Evolutionary conservation across 2,113 vertebrate species (phyloP).

Genomic region (Dasypus novemcinctus): DNA sequence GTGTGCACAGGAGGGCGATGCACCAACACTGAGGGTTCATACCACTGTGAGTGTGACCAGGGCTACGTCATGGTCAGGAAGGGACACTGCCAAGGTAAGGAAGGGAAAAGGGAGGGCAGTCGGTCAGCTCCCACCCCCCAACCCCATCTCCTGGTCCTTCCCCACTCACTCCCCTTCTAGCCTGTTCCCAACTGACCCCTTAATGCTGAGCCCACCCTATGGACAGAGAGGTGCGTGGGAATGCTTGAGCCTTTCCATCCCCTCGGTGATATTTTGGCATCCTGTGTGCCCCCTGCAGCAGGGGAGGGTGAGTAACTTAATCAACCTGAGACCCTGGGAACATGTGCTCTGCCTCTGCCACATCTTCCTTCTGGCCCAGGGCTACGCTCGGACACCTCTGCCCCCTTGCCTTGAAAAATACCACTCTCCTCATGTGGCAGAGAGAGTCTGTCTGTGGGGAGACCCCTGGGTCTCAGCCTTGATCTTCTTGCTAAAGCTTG

Average conservation of each 20-base stretch:
- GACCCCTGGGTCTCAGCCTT: neutral
- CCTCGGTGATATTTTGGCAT: neutral
- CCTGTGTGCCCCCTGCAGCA: neutral
- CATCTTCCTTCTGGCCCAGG: neutral
- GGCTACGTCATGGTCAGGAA: slow-evolving; percentile 88
- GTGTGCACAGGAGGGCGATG: slow-evolving; percentile 89
- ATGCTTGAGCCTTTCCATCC: neutral
- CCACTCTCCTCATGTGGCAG: neutral
- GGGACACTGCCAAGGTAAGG: slow-evolving; percentile 92
- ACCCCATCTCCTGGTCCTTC: neutral
- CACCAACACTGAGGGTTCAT: slow-evolving; percentile 92
- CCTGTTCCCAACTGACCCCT: neutral
- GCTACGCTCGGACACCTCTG: neutral
- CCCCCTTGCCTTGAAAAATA: neutral
- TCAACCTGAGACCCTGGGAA: neutral
- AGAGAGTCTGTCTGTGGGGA: neutral
- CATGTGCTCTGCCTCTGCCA: too few species aligned
- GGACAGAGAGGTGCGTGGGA: neutral
- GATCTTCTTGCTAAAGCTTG: neutral
- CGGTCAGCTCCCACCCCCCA: fast-evolving
- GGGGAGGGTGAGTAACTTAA: neutral
- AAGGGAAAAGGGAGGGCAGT: neutral
- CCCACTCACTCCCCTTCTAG: neutral
- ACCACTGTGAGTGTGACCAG: slow-evolving; percentile 89
- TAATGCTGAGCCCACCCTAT: neutral